Evolutionary conservation across 2,888 invertebrate genomes (phyloP).

Genomic region (Pedicia rivosa): DNA sequence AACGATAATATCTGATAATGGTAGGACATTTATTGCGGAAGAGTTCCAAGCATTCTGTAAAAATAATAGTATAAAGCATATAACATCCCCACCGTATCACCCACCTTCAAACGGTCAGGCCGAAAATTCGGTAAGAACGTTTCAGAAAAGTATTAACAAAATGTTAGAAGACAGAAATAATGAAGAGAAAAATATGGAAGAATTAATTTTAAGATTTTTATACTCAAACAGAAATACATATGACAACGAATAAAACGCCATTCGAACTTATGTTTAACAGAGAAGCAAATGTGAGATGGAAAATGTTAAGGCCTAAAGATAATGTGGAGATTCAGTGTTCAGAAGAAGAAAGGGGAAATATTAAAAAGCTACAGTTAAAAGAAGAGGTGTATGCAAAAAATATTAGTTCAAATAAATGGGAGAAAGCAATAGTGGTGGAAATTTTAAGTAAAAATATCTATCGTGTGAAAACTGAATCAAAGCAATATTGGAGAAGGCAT

Average conservation of each 20-base stretch:
- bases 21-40: conserved; percentile 12
- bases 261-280: background rate
- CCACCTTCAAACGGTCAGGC: conserved; percentile 2
- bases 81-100: conserved; percentile 6
- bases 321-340: background rate
- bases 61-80: conserved; percentile 12
- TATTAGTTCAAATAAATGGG: no score
- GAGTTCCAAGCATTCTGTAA: conserved; percentile 12
- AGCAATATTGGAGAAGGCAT: no score
- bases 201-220: background rate
- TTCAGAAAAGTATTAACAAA: background rate
- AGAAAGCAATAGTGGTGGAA: no score
- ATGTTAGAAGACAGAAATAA: background rate
- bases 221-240: background rate
- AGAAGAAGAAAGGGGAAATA: no score
- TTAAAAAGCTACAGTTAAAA: no score
- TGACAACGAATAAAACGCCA: background rate
- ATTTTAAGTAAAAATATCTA: no score
- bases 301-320: background rate
- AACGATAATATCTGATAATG: conserved; percentile 12
- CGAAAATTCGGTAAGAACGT: background rate
- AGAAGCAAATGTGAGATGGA: background rate
- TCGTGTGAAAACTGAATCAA: no score
- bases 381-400: no score
- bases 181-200: background rate